Percentiles rank a stretch among this genome's conserved stretches.
Evolutionary conservation across 2,888 invertebrate genomes (phyloP).

Genomic region (Drosophila subsilvestris): DNA sequence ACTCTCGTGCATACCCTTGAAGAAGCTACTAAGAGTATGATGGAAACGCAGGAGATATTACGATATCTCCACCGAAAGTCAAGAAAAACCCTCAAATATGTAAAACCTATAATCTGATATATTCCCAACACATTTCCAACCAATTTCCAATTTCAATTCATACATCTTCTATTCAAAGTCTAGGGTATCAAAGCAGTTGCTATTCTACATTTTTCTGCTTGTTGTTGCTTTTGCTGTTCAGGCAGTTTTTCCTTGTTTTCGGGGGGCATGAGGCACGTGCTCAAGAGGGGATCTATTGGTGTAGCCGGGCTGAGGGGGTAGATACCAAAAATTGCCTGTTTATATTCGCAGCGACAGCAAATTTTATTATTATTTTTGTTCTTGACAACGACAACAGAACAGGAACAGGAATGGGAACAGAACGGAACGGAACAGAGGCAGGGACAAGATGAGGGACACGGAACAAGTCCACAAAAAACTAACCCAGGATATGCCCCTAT

Average conservation of each 20-base stretch:
- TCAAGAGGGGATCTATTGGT: slow-evolving; percentile 56
- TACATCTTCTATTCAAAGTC: not conserved
- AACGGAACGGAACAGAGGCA: slow-evolving; percentile 19
- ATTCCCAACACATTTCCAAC: not conserved
- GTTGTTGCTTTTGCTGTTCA: slow-evolving; percentile 25
- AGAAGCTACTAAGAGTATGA: not conserved
- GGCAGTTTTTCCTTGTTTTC: slow-evolving; percentile 28
- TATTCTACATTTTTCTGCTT: slow-evolving; percentile 30
- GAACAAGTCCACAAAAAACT: not conserved
- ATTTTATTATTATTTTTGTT: slow-evolving; percentile 79
- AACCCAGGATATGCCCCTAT: not conserved
- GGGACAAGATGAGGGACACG: slow-evolving; percentile 29
- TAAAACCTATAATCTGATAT: not conserved
- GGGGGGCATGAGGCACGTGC: not conserved
- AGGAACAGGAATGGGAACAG: slow-evolving; percentile 3
- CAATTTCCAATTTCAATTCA: no score
- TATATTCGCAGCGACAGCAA: slow-evolving; percentile 80
- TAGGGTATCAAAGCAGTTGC: not conserved
- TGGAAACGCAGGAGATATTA: no score
- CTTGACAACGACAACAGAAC: slow-evolving; percentile 70
- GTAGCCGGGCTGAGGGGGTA: slow-evolving; percentile 25
- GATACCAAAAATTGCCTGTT: slow-evolving; percentile 76
- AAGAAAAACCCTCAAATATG: no score
- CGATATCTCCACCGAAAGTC: no score
- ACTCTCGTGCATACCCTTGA: not conserved